Base-by-base conservation (phyloP, 2,113 vertebrate genomes). In the Ascaphus truei region DNA sequence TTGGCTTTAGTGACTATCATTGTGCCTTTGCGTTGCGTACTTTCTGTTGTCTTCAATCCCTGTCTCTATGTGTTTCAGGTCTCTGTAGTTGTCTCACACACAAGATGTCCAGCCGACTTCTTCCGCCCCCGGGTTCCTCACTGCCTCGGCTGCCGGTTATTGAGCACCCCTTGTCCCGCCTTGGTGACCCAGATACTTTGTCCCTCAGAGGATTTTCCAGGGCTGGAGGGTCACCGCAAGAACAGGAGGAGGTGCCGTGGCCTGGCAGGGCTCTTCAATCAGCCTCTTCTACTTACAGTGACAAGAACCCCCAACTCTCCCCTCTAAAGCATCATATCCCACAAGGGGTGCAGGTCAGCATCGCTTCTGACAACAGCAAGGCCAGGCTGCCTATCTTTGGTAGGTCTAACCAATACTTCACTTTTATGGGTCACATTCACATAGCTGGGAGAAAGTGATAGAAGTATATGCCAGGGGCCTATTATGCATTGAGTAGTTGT, bases 111-210 rank as follows among this genome's bases (percentile, higher is more conserved):
- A 8, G 27, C 22, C 60, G 74, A 13, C 45, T 63, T 41, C 41
- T 26, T 33, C 10, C 15, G 3, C 43, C 63, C 31, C 62, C 62
- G 26, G 37, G 47, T 22, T 20, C 33, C 13, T 60, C 72, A 10
- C 11, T 59, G 10, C n/a, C 76, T 7, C 75, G 75, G 5, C 74
- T 84, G 7, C 80, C 80, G 7, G 52, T 58, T 6, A 73, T 79
- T 56, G 75, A 51, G 27, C 79, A 63, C 34, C 79, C 72, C 10
- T 47, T 62, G 26, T 73, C 75, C 3, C 74, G 77, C 27, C 67
- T 76, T 3, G 75, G 69, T 25, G 64, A 69, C 36, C 76, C 37
- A 29, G 77, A 79, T 3, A 47, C 52, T 41, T 65, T 82, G 48
- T 71, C 72, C 1, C 68, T 81, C 9, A 66, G 73, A 10, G 77